phyloP scores from a whole-genome alignment of 2,113 vertebrate species.

The Lanius ludovicianus region DNA sequence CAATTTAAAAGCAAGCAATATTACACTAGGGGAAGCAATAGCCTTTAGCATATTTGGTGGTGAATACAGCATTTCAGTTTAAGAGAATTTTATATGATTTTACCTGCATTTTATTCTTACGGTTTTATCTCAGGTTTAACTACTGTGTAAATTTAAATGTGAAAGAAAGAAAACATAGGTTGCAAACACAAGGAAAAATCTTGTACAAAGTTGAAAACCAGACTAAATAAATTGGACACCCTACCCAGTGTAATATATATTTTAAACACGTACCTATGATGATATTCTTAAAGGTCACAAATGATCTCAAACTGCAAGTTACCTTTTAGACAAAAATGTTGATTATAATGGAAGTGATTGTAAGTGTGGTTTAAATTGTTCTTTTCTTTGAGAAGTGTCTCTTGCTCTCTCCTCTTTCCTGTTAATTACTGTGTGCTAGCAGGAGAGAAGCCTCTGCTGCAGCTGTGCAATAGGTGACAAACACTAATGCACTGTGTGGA shows the following conservation, averaged over 20 bases:
- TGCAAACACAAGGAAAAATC: neutral
- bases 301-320: neutral
- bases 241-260: neutral
- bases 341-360: neutral
- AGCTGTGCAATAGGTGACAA: neutral
- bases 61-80: neutral
- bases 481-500: neutral
- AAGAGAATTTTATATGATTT: neutral
- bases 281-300: constrained; percentile 7
- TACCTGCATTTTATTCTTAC: neutral
- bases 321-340: neutral
- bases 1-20: constrained; percentile 8
- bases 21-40: neutral
- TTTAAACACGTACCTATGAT: neutral
- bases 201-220: neutral
- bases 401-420: neutral
- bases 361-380: neutral
- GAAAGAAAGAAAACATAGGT: neutral
- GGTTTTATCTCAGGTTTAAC: neutral
- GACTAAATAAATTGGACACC: neutral
- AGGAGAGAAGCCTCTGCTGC: neutral
- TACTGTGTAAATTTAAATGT: neutral
- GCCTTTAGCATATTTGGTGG: neutral
- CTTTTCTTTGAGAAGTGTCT: neutral
- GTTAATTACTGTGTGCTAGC: neutral